Evolutionary conservation across 2,113 vertebrate species (phyloP).

Genomic region (Craseonycteris thonglongyai): DNA sequence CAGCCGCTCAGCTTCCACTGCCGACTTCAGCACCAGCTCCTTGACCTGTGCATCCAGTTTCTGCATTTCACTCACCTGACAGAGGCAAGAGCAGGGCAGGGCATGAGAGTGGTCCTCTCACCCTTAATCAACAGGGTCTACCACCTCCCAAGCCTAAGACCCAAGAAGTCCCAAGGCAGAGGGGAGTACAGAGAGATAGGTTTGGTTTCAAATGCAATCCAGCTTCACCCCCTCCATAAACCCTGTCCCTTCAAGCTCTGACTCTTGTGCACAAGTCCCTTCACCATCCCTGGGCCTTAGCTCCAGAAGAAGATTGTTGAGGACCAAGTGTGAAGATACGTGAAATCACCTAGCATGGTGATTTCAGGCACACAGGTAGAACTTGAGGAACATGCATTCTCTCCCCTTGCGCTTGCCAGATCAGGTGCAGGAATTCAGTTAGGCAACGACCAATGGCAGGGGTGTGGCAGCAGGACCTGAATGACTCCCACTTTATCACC

Average conservation of each 20-base stretch:
- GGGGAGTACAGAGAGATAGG: not conserved
- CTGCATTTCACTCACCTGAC: conserved; percentile 91
- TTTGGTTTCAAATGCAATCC: not conserved
- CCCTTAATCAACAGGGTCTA: not conserved
- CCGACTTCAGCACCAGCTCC: conserved; percentile 93
- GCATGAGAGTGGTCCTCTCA: not conserved
- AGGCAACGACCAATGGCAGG: not conserved
- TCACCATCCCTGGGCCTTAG: not conserved
- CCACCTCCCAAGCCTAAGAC: not conserved
- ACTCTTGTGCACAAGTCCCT: not conserved
- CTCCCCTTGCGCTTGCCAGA: not conserved
- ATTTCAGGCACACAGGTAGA: not conserved
- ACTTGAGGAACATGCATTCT: fast-evolving
- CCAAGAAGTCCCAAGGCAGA: not conserved
- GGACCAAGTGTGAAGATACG: not conserved
- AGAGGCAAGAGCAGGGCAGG: not conserved
- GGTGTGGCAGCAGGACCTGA: not conserved
- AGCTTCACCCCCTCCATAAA: not conserved
- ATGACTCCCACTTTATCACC: not conserved
- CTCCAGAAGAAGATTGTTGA: not conserved
- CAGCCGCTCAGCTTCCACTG: conserved; percentile 92
- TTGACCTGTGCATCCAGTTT: conserved; percentile 95
- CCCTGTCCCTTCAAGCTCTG: not conserved
- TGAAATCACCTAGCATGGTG: fast-evolving
- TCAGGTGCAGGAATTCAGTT: not conserved